phyloP scores from a whole-genome alignment of 2,888 invertebrate genomes.

The Ptycholaimellus sp. region DNA sequence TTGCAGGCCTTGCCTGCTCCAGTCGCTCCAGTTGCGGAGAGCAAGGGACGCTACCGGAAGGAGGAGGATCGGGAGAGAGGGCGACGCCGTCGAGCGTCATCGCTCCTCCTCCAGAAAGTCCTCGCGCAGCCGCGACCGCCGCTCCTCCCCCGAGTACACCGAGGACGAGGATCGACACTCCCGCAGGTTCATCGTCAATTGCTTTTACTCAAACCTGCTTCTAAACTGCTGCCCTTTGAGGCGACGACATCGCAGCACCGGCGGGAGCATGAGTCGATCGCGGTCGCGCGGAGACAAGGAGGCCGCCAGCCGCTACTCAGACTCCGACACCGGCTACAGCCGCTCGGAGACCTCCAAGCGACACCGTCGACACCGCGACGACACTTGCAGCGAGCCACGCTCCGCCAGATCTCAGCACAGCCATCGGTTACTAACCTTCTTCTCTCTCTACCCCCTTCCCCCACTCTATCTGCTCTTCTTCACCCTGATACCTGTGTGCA shows the following conservation, averaged over 20 bases:
- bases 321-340: slow-evolving; percentile 4
- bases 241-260: background rate
- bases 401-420: background rate
- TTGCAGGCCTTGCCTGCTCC: too few species aligned
- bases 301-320: slow-evolving; percentile 1
- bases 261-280: background rate
- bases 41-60: too few species aligned
- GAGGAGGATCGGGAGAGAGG: too few species aligned
- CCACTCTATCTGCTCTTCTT: too few species aligned
- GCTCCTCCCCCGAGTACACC: slow-evolving; percentile 16
- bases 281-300: background rate
- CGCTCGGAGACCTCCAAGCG: background rate
- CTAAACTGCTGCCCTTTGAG: background rate
- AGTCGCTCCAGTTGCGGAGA: too few species aligned
- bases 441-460: too few species aligned
- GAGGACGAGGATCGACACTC: slow-evolving; percentile 13
- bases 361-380: slow-evolving; percentile 2
- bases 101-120: too few species aligned
- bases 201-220: background rate
- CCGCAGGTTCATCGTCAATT: slow-evolving; percentile 1
- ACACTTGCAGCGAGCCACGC: background rate
- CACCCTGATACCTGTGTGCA: too few species aligned
- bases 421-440: slow-evolving; percentile 1
- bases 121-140: too few species aligned
- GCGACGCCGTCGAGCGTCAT: too few species aligned